Conservation (phyloP, 2,797 vertebrate species). For the Cichlasoma orientale region DNA sequence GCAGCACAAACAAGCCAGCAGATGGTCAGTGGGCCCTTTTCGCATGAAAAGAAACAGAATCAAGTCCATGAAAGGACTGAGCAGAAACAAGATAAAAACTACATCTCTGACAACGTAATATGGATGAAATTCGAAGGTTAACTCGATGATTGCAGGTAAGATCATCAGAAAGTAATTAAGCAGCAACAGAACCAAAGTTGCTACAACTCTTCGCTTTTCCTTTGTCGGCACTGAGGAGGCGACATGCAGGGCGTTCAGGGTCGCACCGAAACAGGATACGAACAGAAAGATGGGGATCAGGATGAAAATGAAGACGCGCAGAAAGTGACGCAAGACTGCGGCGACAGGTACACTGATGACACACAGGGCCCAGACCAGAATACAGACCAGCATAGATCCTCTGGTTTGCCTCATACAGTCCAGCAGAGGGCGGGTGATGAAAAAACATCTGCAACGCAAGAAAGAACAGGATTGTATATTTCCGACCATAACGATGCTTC, state of each 20-base stretch:
- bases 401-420: slow-evolving; percentile 7
- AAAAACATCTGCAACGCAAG: background rate
- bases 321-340: rapidly evolving
- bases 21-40: background rate
- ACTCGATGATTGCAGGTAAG: background rate
- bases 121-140: background rate
- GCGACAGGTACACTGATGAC: background rate
- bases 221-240: background rate
- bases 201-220: slow-evolving; percentile 5
- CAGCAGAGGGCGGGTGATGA: background rate
- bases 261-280: background rate
- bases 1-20: background rate
- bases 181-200: background rate
- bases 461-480: rapidly evolving
- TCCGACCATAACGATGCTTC: rapidly evolving
- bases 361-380: background rate
- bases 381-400: background rate
- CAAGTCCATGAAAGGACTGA: background rate
- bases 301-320: background rate
- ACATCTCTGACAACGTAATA: background rate
- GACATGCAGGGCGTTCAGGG: background rate
- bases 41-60: background rate
- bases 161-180: background rate
- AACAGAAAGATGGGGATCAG: background rate
- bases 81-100: background rate